Evolutionary conservation across 1,140 invertebrate genomes (phyloP).

Genomic region (Listronotus oregonensis): DNA sequence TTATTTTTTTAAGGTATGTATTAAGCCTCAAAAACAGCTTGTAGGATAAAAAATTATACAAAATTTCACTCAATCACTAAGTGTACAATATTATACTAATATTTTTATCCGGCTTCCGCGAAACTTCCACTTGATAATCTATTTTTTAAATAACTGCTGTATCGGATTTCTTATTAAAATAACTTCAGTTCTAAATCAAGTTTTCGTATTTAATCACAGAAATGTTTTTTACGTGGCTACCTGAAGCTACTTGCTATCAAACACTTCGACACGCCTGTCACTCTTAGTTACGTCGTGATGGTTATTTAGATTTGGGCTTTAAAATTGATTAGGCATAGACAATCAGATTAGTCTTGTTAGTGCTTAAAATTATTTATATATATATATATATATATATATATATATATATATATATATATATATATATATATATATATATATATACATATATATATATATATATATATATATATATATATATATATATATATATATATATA

Average conservation of each 20-base stretch:
- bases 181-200: constrained; percentile 11
- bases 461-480: constrained; percentile 14
- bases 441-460: constrained; percentile 13
- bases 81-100: too few relatives aligned
- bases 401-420: constrained; percentile 14
- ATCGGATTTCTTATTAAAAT: constrained; percentile 30
- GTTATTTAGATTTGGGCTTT: constrained; percentile 19
- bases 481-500: constrained; percentile 14
- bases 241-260: constrained; percentile 18
- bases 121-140: too few relatives aligned
- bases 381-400: constrained; percentile 14
- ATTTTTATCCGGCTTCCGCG: too few relatives aligned
- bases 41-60: too few relatives aligned
- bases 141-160: neutral
- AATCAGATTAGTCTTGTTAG: constrained; percentile 12
- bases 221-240: constrained; percentile 17
- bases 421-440: constrained; percentile 14
- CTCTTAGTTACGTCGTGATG: constrained; percentile 15
- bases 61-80: too few relatives aligned
- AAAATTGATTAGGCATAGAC: constrained; percentile 23
- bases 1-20: too few relatives aligned
- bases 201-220: constrained; percentile 21
- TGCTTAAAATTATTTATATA: neutral
- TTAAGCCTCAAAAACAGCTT: too few relatives aligned
- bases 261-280: constrained; percentile 30